Conservation (phyloP, 53 echinoderm and acorn worm species). For the Stichopus horrens region DNA sequence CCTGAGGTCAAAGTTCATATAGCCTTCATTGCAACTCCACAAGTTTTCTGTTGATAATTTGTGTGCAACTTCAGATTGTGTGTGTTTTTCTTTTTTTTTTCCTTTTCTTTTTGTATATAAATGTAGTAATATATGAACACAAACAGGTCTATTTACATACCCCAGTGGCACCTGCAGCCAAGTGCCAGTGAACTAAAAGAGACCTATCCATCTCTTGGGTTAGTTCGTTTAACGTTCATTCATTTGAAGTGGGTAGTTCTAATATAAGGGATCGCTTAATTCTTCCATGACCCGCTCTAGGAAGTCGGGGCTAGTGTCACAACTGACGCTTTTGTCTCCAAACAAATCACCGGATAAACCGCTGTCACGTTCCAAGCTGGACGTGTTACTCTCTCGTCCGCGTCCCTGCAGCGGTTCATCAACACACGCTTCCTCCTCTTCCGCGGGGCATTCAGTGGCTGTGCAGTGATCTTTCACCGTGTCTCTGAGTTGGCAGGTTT, state of each 20-base stretch:
- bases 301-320: conserved; percentile 62
- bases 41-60: not conserved
- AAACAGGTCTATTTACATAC: not conserved
- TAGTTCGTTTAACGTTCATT: too few relatives aligned
- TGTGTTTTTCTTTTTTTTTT: not conserved
- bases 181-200: too few relatives aligned
- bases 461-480: not conserved
- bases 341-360: not conserved
- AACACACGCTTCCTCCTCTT: not conserved
- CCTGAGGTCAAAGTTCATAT: conserved; percentile 32
- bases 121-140: not conserved
- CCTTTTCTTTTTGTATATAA: not conserved
- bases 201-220: too few relatives aligned
- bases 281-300: conserved; percentile 59
- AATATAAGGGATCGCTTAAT: conserved; percentile 13
- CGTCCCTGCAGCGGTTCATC: not conserved
- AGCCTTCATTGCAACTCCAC: not conserved
- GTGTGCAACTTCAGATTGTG: not conserved
- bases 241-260: not conserved
- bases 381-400: not conserved
- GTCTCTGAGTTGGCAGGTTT: not conserved
- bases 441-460: too few relatives aligned
- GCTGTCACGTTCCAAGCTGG: conserved; percentile 7
- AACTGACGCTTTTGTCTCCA: not conserved
- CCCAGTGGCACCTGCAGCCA: too few relatives aligned